Evolutionary conservation across 2,113 vertebrate genomes (phyloP), one percentile per base, ranked within the genome.

Genomic region (Poeciliopsis turrubarensis): DNA sequence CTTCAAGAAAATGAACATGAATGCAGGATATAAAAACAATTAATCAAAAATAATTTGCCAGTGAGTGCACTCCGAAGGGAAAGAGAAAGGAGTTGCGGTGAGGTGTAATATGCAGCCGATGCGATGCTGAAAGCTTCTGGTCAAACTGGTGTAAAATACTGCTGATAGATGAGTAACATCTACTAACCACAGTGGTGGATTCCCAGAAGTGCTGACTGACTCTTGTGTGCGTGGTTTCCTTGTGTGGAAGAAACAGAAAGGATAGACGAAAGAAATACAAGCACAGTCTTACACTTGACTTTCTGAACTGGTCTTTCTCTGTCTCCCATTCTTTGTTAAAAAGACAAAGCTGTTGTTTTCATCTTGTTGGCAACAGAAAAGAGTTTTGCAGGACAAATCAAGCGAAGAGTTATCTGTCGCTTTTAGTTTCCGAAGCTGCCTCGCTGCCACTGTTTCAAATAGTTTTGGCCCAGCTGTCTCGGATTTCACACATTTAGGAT

Each of bases 121-220:
- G 75, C 63, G 29, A 41, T 29, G 41, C 75, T 89, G 78, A 88
- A 81, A 89, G 80, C 84, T 81, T 47, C 86, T 72, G 77, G 79
- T 84, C 70, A 72, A 82, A 68, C 78, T 82, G 72, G 72, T 84
- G 64, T 72, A 83, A 86, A 67, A 79, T 72, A 60, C 75, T 79
- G 62, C 81, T 25, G 1, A 73, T 65, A 68, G 68, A 82, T 81
- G 62, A 82, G 75, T 64, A 68, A 68, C 29, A 77, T 77, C 68
- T 76, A 65, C 78, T 72, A 72, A 84, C 83, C 51, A 72, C 73
- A 62, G 73, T 39, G 3, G 70, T 68, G 2, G 67, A 69, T 86
- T 86, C 80, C 65, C 73, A 88, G 74, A 85, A 80, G 44, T 41
- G 6, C 57, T 32, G 39, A 65, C 65, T 77, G 64, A 51, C 25